A percentile compares a stretch with the other conserved stretches of the same genome.
phyloP scores from a whole-genome alignment of 1,140 invertebrate species.

The Asbolus verrucosus region DNA sequence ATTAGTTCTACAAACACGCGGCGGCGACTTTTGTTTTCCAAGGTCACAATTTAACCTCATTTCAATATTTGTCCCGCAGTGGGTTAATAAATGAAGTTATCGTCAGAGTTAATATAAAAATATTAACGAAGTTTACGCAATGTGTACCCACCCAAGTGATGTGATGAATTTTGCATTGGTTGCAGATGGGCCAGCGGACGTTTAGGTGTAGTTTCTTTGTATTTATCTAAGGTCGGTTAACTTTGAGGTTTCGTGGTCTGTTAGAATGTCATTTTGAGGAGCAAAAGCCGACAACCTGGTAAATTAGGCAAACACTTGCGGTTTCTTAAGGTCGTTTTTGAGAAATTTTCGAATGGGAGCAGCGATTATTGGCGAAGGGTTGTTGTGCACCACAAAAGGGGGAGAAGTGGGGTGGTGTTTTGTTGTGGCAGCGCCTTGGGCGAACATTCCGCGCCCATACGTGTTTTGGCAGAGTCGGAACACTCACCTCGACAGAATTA shows the following conservation, averaged over 20 bases:
- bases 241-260: neutral
- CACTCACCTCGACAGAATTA: slow-evolving; percentile 54
- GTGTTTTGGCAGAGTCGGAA: slow-evolving; percentile 55
- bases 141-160: neutral
- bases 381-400: neutral
- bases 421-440: slow-evolving; percentile 20
- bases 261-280: neutral
- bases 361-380: neutral
- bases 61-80: slow-evolving; percentile 1
- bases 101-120: too few species aligned
- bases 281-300: neutral
- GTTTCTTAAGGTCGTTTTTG: slow-evolving; percentile 1
- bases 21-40: neutral
- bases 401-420: neutral
- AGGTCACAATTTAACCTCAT: slow-evolving; percentile 3
- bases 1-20: too few species aligned
- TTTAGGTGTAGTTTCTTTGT: neutral
- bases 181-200: too few species aligned
- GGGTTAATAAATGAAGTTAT: too few species aligned
- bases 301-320: neutral
- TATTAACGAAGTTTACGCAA: too few species aligned
- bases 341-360: neutral
- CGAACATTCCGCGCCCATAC: slow-evolving; percentile 45
- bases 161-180: neutral
- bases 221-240: slow-evolving; percentile 8